Base-by-base conservation (phyloP, 2,113 vertebrate genomes). In the Sapajus apella region DNA sequence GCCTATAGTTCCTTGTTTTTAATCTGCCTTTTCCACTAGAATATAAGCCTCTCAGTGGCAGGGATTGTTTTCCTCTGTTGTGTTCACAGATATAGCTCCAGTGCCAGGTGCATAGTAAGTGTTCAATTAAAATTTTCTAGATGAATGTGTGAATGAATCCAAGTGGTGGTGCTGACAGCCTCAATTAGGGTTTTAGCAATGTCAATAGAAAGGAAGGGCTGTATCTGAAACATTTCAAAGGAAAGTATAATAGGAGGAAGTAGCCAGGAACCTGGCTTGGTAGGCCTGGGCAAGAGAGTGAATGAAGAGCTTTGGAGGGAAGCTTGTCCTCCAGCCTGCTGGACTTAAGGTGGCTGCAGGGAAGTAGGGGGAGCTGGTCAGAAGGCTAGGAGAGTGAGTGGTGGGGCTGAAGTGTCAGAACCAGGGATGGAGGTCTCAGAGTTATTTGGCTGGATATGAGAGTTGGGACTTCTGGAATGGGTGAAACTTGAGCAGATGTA, bases 101-200 rank as follows among this genome's bases (percentile, higher is more conserved):
- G 50, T 50, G 43, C 18, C 68, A 88, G 61, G 47, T 35, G 73
- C 20, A 94, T 13, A 80, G 66, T 81, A n/a, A 30, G 3, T 79
- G 12, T 83, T 94, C 80, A 87, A 80, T 87, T 4, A 90, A 84
- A 87, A 73, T 30, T 76, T 93, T 86, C 70, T 92, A 43, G 50
- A 81, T 76, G 68, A 95, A 87, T 32, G 70, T 55, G 82, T 90
- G 52, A 95, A 66, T 95, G 56, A 82, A 89, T 90, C 17, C 68
- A 25, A 6, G 20, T 77, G 72, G 30, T 77, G 13, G 45, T 68
- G 68, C 55, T 58, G 43, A 47, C 80, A 35, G 50, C 76, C 47
- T 52, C 68, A n/a, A 66, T 87, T 86, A 91, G 68, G 70, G 43
- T 27, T 50, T 93, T 87, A 81, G 80, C 23, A 72, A 47, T 45